Percentiles rank a stretch among this genome's conserved stretches.
Evolutionary conservation across 2,797 vertebrate genomes (phyloP).

Genomic region (Trachurus trachurus): DNA sequence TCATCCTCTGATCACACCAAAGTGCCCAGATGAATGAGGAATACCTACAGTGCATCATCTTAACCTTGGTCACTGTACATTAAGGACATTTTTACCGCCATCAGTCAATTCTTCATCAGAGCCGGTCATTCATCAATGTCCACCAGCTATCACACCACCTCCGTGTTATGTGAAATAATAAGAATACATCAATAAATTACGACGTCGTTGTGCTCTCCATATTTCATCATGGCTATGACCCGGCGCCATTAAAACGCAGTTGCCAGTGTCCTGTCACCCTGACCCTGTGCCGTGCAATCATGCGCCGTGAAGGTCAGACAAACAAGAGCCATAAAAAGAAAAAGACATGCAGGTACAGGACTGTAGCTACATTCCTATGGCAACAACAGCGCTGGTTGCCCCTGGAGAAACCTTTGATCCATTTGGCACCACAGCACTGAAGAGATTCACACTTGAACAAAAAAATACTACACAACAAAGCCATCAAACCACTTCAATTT

Average conservation of each 20-base stretch:
- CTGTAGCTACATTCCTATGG: background rate
- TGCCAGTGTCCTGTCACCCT: constrained; percentile 22
- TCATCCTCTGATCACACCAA: background rate
- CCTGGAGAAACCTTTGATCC: background rate
- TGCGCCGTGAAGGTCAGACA: constrained; percentile 35
- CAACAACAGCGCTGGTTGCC: background rate
- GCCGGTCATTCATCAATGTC: constrained; percentile 26
- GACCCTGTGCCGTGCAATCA: constrained; percentile 27
- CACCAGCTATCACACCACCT: background rate
- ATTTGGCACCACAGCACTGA: background rate
- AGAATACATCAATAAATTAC: background rate
- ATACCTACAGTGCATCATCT: background rate
- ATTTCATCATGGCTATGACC: constrained; percentile 27
- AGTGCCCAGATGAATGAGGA: background rate
- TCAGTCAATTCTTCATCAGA: constrained; percentile 27
- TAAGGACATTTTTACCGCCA: background rate
- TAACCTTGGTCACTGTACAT: background rate
- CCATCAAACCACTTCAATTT: background rate
- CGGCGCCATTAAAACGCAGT: background rate
- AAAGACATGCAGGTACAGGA: background rate
- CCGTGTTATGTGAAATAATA: background rate
- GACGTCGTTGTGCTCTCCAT: background rate
- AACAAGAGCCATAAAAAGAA: background rate
- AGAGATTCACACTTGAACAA: background rate
- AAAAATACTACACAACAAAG: background rate